Evolutionary conservation across 2,888 invertebrate genomes (phyloP).

Genomic region (Lasioglossum morio): DNA sequence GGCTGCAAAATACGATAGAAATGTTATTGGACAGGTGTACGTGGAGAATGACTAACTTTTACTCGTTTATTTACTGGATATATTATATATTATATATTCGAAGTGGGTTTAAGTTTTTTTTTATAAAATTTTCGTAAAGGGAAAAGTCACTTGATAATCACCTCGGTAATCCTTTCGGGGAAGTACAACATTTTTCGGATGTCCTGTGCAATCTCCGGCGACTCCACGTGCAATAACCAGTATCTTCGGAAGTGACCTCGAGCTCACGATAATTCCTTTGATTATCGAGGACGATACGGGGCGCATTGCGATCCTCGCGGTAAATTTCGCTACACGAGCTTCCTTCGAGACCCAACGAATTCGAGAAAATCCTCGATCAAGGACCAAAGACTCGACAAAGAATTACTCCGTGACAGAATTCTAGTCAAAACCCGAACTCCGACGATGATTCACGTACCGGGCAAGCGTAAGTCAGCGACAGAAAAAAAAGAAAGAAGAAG

Average conservation of each 20-base stretch:
- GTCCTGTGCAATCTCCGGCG: neutral
- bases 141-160: no score
- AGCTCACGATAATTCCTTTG: conserved; percentile 9
- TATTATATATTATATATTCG: no score
- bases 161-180: neutral
- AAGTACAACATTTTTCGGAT: neutral
- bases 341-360: conserved; percentile 68
- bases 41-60: neutral
- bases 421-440: conserved; percentile 61
- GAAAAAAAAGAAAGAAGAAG: neutral
- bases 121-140: no score
- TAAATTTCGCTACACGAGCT: conserved; percentile 48
- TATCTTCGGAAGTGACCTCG: neutral
- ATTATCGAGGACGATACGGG: conserved; percentile 18
- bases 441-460: conserved; percentile 47
- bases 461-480: conserved; percentile 48
- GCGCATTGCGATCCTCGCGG: conserved; percentile 29
- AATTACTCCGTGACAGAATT: conserved; percentile 43
- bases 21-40: neutral
- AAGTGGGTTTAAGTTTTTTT: no score
- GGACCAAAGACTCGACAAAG: conserved; percentile 70
- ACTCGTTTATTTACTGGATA: no score
- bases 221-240: neutral
- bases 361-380: conserved; percentile 58
- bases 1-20: neutral